Conservation (phyloP, 1,140 invertebrate species). For the Diorhabda sublineata region DNA sequence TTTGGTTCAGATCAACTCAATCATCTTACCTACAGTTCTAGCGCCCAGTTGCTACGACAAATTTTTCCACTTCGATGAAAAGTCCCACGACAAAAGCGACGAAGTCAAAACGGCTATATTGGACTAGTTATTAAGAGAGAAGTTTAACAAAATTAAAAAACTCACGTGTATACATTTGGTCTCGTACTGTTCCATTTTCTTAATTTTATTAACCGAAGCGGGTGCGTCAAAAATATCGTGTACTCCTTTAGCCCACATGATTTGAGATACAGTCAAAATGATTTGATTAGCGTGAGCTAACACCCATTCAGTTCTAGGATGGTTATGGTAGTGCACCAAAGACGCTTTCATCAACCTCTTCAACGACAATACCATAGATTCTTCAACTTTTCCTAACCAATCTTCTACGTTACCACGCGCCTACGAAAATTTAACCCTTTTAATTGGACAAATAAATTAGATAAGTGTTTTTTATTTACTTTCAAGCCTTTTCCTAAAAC, state of each 20-base stretch:
- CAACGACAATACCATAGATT: slow-evolving; percentile 74
- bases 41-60: no score
- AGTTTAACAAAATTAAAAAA: not conserved
- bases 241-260: slow-evolving; percentile 78
- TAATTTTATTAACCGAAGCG: slow-evolving; percentile 42
- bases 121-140: no score
- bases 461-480: not conserved
- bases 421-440: slow-evolving; percentile 37
- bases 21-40: no score
- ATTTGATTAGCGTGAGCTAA: slow-evolving; percentile 54
- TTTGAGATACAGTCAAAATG: slow-evolving; percentile 77
- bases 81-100: no score
- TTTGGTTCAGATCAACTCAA: no score
- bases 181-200: slow-evolving; percentile 65
- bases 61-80: no score
- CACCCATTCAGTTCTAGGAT: slow-evolving; percentile 60
- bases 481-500: slow-evolving; percentile 69
- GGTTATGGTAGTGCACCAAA: slow-evolving; percentile 58
- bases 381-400: slow-evolving; percentile 83
- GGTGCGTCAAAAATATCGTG: slow-evolving; percentile 64
- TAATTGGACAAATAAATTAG: no score
- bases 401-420: slow-evolving; percentile 84
- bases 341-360: slow-evolving; percentile 70
- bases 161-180: slow-evolving; percentile 56
- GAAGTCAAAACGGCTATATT: no score